Percentiles rank a stretch among this genome's conserved stretches.
phyloP scores from a whole-genome alignment of 2,797 vertebrate species.

The Arrhamphus sclerolepis region DNA sequence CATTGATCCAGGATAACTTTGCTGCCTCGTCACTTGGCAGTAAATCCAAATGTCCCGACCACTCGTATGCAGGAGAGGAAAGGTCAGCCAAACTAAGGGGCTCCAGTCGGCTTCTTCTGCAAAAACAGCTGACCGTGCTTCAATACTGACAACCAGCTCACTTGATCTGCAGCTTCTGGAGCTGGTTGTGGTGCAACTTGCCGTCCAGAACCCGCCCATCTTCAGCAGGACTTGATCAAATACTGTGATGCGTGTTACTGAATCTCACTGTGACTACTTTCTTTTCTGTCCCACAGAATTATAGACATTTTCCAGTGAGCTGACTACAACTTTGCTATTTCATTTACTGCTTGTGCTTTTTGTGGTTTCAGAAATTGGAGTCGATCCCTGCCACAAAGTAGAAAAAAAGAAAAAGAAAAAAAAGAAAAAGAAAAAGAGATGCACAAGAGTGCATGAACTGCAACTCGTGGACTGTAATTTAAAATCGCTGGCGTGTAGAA shows the following conservation, averaged over 20 bases:
- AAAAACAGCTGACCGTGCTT: slow-evolving; percentile 9
- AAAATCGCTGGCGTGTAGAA: slow-evolving; percentile 3
- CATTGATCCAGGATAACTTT: slow-evolving; percentile 45
- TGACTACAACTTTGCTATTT: slow-evolving; percentile 8
- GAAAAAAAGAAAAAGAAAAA: background rate
- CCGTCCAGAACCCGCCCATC: slow-evolving; percentile 1
- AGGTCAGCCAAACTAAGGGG: slow-evolving; percentile 25
- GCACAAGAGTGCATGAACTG: slow-evolving; percentile 6
- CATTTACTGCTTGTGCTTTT: slow-evolving; percentile 5
- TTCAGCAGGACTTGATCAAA: slow-evolving; percentile 39
- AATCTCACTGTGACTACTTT: background rate
- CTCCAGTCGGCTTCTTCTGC: background rate
- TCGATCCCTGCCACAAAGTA: slow-evolving; percentile 5
- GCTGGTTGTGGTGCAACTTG: slow-evolving; percentile 8
- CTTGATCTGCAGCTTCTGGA: slow-evolving; percentile 21
- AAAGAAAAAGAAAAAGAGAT: background rate
- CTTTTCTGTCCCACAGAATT: slow-evolving; percentile 11
- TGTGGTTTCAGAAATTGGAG: slow-evolving; percentile 8
- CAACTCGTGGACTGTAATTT: slow-evolving; percentile 10
- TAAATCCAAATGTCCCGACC: slow-evolving; percentile 8
- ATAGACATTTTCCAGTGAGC: slow-evolving; percentile 10
- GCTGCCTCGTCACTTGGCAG: slow-evolving; percentile 1
- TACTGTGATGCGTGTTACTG: background rate
- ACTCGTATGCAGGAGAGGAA: slow-evolving; percentile 5
- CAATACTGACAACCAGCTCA: background rate